Evolutionary conservation across 92 coral and sea anemone genomes (phyloP).

Genomic region (Montipora capitata): DNA sequence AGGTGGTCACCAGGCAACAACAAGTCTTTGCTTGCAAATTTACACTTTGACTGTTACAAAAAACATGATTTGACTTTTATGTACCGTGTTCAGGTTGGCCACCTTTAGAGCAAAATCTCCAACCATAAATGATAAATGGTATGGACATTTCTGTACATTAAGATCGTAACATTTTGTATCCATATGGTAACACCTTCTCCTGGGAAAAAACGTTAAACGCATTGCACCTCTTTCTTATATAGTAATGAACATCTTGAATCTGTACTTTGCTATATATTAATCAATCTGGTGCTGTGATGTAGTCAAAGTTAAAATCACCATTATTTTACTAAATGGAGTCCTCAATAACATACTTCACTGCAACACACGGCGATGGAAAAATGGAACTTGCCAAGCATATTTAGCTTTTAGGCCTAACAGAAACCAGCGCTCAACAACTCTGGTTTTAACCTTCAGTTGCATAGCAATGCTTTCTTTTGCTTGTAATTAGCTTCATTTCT

Average conservation of each 20-base stretch:
- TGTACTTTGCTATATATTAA: neutral
- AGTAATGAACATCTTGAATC: neutral
- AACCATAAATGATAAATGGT: neutral
- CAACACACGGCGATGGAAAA: neutral
- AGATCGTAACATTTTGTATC: conserved; percentile 1
- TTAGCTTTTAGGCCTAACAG: conserved; percentile 25
- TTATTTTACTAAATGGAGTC: neutral
- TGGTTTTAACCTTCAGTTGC: neutral
- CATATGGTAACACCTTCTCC: neutral
- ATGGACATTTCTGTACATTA: neutral
- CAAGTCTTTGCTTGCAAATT: neutral
- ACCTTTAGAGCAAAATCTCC: neutral
- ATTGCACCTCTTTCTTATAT: neutral
- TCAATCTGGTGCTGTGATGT: conserved; percentile 7
- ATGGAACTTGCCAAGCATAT: conserved; percentile 36
- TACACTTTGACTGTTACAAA: neutral
- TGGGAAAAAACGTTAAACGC: neutral
- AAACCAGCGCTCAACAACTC: conserved; percentile 31
- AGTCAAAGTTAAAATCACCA: neutral
- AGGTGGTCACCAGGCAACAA: neutral
- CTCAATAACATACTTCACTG: neutral
- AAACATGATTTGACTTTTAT: neutral
- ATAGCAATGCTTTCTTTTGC: conserved; percentile 29
- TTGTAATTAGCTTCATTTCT: conserved; percentile 25
- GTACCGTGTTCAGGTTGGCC: neutral